These are phyloP conservation scores for Hassar affinis DNA, from an alignment of 2,113 vertebrate species.

Conservation along the genomic window DNA sequence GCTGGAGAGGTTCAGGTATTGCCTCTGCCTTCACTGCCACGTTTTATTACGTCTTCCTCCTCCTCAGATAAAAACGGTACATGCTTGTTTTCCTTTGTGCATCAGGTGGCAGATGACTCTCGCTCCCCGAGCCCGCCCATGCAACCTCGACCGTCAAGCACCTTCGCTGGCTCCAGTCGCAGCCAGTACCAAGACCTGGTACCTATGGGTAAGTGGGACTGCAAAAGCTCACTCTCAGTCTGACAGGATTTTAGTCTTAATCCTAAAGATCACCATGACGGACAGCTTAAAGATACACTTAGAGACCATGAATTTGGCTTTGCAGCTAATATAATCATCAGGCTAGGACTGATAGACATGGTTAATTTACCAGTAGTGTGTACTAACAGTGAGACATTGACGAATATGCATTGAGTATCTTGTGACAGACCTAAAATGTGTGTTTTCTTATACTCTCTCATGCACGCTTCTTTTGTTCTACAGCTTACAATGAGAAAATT, in stretches of 20 bases:
- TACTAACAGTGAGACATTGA: background rate
- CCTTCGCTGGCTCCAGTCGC: conserved; percentile 89
- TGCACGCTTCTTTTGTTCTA: conserved; percentile 17
- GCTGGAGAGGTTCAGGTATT: conserved; percentile 84
- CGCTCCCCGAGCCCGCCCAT: conserved; percentile 84
- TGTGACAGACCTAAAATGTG: background rate
- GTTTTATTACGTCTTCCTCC: background rate
- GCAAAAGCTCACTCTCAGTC: background rate
- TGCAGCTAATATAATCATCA: too few relatives aligned
- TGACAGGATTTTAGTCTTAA: background rate
- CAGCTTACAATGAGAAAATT: conserved; percentile 99
- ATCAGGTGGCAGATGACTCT: conserved; percentile 93
- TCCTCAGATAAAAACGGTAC: background rate
- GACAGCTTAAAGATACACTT: too few relatives aligned
- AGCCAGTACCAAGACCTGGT: conserved; percentile 93
- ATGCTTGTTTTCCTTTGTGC: conserved; percentile 23
- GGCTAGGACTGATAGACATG: too few relatives aligned
- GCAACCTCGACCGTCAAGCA: conserved; percentile 88
- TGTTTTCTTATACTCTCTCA: background rate
- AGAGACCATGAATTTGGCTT: too few relatives aligned
- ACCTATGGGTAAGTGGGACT: conserved; percentile 85
- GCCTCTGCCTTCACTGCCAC: conserved; percentile 26
- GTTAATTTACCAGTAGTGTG: background rate
- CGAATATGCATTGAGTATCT: background rate
- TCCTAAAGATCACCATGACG: too few relatives aligned